phyloP scores from a whole-genome alignment of 2,113 vertebrate genomes.

The Machaerirhynchus nigripectus region DNA sequence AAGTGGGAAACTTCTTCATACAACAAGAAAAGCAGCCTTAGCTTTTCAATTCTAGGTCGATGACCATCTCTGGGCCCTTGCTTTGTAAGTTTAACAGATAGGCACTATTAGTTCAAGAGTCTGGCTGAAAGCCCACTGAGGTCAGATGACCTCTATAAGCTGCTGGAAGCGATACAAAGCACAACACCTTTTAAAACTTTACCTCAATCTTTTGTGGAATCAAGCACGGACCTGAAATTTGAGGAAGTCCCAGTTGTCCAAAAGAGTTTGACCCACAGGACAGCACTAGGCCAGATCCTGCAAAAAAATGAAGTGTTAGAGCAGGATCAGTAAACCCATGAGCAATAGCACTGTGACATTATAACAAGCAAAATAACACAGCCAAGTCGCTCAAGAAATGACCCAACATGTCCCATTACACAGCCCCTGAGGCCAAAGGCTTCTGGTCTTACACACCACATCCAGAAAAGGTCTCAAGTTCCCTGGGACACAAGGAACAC shows the following conservation, averaged over 20 bases:
- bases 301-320: slow-evolving; percentile 43
- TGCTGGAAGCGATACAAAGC: background rate
- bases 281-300: slow-evolving; percentile 80
- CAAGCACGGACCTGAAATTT: slow-evolving; percentile 61
- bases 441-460: background rate
- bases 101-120: background rate
- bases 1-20: background rate
- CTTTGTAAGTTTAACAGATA: background rate
- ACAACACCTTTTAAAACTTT: background rate
- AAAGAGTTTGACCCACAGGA: slow-evolving; percentile 91
- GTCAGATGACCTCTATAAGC: background rate
- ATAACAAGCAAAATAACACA: background rate
- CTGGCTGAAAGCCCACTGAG: background rate
- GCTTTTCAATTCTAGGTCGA: background rate
- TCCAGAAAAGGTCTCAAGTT: background rate
- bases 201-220: slow-evolving; percentile 80
- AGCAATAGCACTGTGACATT: background rate
- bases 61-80: background rate
- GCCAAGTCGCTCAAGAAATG: background rate
- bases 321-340: fast-evolving
- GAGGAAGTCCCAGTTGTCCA: slow-evolving; percentile 85
- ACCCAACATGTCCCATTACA: background rate
- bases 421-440: background rate
- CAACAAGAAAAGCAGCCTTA: background rate
- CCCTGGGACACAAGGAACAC: background rate